Percentiles rank a stretch among this genome's conserved stretches.
These are phyloP conservation scores for Bibio marci DNA, from an alignment of 2,888 invertebrate species.

Conservation along the genomic window DNA sequence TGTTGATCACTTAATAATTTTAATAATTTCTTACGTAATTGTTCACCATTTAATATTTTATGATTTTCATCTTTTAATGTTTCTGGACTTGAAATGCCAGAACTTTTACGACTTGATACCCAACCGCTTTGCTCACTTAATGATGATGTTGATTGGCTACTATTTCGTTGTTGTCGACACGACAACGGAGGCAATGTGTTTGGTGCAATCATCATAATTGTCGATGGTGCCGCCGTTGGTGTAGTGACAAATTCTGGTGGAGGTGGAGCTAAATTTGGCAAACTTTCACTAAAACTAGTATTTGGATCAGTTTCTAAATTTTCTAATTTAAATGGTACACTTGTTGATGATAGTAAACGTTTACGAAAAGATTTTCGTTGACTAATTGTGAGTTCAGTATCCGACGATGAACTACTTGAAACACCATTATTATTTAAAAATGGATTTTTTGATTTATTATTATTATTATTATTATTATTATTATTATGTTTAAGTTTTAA, in stretches of 20 bases:
- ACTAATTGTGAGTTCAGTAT: constrained; percentile 37
- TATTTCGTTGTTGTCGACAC: constrained; percentile 24
- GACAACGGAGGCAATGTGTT: too few species aligned
- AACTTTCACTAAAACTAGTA: constrained; percentile 46
- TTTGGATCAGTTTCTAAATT: constrained; percentile 19
- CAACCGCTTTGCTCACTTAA: constrained; percentile 75
- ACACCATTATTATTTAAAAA: too few species aligned
- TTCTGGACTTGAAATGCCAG: constrained; percentile 44
- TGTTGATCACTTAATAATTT: constrained; percentile 33
- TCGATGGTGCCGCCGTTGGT: too few species aligned
- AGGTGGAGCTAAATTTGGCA: constrained; percentile 49
- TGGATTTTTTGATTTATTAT: too few species aligned
- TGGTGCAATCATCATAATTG: too few species aligned
- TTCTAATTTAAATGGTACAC: constrained; percentile 48
- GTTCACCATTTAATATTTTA: constrained; percentile 43
- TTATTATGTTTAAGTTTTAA: too few species aligned
- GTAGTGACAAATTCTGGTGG: constrained; percentile 39
- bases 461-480: too few species aligned
- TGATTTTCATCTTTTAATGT: constrained; percentile 18
- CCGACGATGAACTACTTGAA: constrained; percentile 35
- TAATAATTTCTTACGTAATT: constrained; percentile 43
- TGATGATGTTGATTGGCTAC: constrained; percentile 42
- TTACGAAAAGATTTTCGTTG: constrained; percentile 17
- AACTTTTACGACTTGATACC: constrained; percentile 62
- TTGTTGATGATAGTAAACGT: constrained; percentile 32